Percentiles rank a stretch among this genome's conserved stretches.
These are phyloP conservation scores for Sphecodes monilicornis DNA, from an alignment of 2,888 invertebrate genomes.

Conservation along the genomic window DNA sequence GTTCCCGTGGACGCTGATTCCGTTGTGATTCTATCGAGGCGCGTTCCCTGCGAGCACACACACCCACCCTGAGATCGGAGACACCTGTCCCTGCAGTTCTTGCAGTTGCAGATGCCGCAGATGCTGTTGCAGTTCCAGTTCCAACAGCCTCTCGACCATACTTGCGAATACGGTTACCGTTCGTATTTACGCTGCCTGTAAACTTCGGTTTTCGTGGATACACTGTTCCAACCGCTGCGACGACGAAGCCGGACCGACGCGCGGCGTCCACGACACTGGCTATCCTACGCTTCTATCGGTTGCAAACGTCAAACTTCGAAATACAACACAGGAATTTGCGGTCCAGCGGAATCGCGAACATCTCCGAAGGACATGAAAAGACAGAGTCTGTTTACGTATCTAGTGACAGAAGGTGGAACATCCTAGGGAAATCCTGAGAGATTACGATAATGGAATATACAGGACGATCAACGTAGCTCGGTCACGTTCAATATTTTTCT, in stretches of 20 bases:
- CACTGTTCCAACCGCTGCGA: not conserved
- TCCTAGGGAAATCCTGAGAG: not conserved
- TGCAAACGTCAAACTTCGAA: constrained; percentile 4
- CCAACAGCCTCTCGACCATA: constrained; percentile 63
- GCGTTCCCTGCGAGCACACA: constrained; percentile 68
- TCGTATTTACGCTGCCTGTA: constrained; percentile 60
- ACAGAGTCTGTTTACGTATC: not conserved
- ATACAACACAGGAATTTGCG: not conserved
- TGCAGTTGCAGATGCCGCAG: constrained; percentile 24
- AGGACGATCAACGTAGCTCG: not conserved
- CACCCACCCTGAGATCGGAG: constrained; percentile 74
- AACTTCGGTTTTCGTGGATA: constrained; percentile 62
- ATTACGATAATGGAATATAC: not conserved
- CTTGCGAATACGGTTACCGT: constrained; percentile 79
- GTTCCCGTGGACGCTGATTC: constrained; percentile 6
- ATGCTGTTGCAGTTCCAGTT: constrained; percentile 13
- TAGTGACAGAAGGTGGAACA: not conserved
- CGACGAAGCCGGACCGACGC: not conserved
- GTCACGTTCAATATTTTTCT: not conserved
- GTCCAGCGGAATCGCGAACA: not conserved
- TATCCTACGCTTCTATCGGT: not conserved
- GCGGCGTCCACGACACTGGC: not conserved
- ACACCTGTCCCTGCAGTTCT: constrained; percentile 75
- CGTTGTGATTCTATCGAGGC: constrained; percentile 40
- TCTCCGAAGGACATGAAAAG: not conserved